phyloP scores from a whole-genome alignment of 1,140 invertebrate species.

The Watersipora subatra region DNA sequence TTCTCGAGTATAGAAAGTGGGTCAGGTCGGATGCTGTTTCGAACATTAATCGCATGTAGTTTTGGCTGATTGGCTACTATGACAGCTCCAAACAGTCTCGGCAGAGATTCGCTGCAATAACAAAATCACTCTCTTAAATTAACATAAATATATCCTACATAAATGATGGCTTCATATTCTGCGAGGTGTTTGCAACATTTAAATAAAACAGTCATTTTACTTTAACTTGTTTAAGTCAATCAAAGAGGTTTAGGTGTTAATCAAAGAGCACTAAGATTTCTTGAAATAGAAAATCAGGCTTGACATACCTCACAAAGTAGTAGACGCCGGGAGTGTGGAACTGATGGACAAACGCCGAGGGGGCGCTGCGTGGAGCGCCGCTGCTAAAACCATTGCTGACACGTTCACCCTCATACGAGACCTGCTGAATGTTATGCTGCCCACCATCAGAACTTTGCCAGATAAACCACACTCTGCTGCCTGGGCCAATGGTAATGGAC shows the following conservation, averaged over 20 bases:
- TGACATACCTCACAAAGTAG: constrained; percentile 30
- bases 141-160: background rate
- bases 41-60: constrained; percentile 33
- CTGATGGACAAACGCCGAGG: constrained; percentile 35
- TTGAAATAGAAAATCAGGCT: too few species aligned
- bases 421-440: constrained; percentile 38
- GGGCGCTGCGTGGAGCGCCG: constrained; percentile 29
- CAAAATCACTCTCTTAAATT: background rate
- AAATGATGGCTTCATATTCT: too few species aligned
- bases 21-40: constrained; percentile 23
- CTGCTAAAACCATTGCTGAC: constrained; percentile 34
- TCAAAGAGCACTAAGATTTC: too few species aligned
- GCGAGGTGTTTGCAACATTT: too few species aligned
- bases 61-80: constrained; percentile 32
- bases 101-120: constrained; percentile 20
- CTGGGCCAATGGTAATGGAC: constrained; percentile 30
- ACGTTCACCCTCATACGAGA: constrained; percentile 30
- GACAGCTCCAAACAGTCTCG: constrained; percentile 32
- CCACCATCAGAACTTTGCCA: constrained; percentile 34
- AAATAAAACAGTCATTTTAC: too few species aligned
- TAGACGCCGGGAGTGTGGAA: constrained; percentile 33
- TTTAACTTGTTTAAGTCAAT: too few species aligned
- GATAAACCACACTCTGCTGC: constrained; percentile 40
- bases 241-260: too few species aligned
- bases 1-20: constrained; percentile 27